Base-by-base conservation (phyloP, 2,888 invertebrate species). In the Epiblema foenella region DNA sequence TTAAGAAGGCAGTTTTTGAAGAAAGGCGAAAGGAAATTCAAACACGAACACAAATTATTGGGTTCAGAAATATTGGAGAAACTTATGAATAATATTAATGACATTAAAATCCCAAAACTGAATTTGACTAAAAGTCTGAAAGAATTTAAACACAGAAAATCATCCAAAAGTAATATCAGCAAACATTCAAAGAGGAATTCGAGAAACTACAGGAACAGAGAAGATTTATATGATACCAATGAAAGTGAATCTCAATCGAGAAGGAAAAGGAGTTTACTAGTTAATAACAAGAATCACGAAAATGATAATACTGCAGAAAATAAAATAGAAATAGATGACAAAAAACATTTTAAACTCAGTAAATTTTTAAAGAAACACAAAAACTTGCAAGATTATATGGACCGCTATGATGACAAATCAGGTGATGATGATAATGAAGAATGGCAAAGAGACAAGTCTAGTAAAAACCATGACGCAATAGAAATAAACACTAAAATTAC, bases 331-430 rank as follows among this genome's bases (percentile, higher is more conserved):
- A 64, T 76, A 0, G 77, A 80, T 42, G 74, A 75, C 15, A 81
- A 78, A 63, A 81, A 84, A 17, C 80, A 83, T 71, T 76, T 74
- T 0, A 85, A 85, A 42, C 64, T 87, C 2, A 84, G 83, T 77
- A 87, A 85, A 57, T 81, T 90, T 42, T 73, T 90, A 0, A 80
- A 81, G 10, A 86, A 83, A 74, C 76, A 90, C 4, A 84, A 88
- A 24, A 54, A 51, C 81, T 85, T 64, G 81, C 85, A 70, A 73
- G 88, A 18, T 77, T 83, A 15, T 79, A 85, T 29, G 65, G 68
- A 76, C 15, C 79, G 79, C 54, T 76, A 78, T 8, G 77, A 78
- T 46, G 75, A 80, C 42, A 72, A 78, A 56, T 74, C 75, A 15
- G 75, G 75, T 12, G 75, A 75, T 20, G 64, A 69, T 18, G 42